Conservation (phyloP, 2,888 invertebrate genomes). For the Ernsta delagoae region DNA sequence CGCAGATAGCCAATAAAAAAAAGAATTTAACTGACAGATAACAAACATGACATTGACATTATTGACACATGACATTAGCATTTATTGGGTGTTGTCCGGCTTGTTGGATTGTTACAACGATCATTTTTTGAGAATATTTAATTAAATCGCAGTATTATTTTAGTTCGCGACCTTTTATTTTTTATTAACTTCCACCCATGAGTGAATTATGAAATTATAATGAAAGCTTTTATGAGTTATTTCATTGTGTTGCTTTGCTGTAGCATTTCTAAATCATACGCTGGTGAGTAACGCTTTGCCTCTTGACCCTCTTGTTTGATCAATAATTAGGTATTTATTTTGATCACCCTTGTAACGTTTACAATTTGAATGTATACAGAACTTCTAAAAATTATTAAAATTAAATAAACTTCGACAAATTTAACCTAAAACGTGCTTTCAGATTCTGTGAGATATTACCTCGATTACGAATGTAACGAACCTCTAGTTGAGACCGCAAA, state of each 20-base stretch:
- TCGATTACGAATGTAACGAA: constrained; percentile 90
- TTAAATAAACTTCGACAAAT: too few species aligned
- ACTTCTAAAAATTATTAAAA: too few species aligned
- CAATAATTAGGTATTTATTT: not conserved
- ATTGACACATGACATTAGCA: too few species aligned
- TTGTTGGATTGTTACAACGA: too few species aligned
- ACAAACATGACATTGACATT: too few species aligned
- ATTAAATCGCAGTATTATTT: constrained; percentile 59
- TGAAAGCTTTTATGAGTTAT: constrained; percentile 72
- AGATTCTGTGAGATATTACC: constrained; percentile 75
- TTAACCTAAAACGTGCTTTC: constrained; percentile 47
- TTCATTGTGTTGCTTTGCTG: constrained; percentile 75
- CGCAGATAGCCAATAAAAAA: too few species aligned
- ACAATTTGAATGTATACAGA: too few species aligned
- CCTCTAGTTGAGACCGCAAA: constrained; percentile 90
- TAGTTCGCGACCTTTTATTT: not conserved
- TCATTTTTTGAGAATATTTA: not conserved
- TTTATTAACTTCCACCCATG: not conserved
- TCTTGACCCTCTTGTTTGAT: not conserved
- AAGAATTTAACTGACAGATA: too few species aligned
- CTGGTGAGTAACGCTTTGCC: constrained; percentile 62
- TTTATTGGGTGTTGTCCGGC: too few species aligned
- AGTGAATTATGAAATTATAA: constrained; percentile 78
- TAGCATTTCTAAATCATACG: constrained; percentile 64
- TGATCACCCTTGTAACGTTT: too few species aligned